phyloP scores from a whole-genome alignment of 2,797 vertebrate genomes.

The Podargus strigoides region DNA sequence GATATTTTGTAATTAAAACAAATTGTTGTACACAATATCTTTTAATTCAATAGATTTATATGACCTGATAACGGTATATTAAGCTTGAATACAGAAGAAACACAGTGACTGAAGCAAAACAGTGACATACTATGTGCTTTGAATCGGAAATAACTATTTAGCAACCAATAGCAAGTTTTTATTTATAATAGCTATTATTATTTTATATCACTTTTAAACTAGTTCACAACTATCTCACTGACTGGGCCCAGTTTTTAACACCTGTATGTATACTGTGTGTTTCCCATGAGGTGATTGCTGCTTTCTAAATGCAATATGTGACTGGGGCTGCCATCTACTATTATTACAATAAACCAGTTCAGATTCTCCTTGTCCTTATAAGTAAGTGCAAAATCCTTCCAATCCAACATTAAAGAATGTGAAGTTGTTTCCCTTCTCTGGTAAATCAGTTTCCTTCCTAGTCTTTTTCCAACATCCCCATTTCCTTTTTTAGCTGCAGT shows the following conservation, averaged over 20 bases:
- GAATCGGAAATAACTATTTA: neutral
- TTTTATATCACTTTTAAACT: neutral
- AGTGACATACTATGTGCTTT: neutral
- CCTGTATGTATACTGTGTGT: accelerated
- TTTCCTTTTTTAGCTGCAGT: neutral
- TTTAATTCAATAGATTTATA: slow-evolving; percentile 55
- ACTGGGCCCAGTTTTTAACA: neutral
- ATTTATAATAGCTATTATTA: neutral
- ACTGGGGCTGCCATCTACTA: neutral
- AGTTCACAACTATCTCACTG: neutral
- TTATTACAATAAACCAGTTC: neutral
- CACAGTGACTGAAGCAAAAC: neutral
- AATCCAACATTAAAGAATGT: neutral
- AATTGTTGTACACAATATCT: slow-evolving; percentile 7
- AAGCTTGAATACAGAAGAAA: slow-evolving; percentile 39
- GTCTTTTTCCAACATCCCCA: neutral
- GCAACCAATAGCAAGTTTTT: neutral
- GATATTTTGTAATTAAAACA: slow-evolving; percentile 56
- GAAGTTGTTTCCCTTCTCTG: neutral
- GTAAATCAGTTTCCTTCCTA: neutral
- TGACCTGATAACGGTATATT: slow-evolving; percentile 26
- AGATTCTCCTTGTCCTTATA: neutral
- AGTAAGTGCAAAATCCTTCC: slow-evolving; percentile 40
- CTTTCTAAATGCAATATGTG: neutral
- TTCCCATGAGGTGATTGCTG: neutral